Conservation (phyloP, 2,888 invertebrate species). For the Eupsilia transversa region DNA sequence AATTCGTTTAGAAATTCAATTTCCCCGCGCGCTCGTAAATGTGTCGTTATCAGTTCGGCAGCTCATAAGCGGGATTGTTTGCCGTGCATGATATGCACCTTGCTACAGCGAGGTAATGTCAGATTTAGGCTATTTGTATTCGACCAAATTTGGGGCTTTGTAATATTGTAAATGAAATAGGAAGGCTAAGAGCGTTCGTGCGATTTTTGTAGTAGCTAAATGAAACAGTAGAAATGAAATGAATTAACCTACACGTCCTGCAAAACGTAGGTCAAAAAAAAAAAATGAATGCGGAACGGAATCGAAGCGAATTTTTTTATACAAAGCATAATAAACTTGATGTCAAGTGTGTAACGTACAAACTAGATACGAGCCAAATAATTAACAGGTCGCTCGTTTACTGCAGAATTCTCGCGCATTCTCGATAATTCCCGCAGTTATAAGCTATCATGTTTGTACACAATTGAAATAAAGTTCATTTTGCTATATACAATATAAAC, state of each 20-base stretch:
- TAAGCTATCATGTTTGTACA: too few species aligned
- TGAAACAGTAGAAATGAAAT: not conserved
- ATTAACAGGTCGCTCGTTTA: too few species aligned
- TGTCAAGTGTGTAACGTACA: too few species aligned
- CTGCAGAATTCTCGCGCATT: too few species aligned
- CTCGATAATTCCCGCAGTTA: too few species aligned
- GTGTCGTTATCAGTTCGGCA: constrained; percentile 76
- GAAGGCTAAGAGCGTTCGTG: not conserved
- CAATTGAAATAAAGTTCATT: too few species aligned
- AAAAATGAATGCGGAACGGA: not conserved
- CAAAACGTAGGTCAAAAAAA: not conserved
- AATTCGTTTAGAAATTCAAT: constrained; percentile 76
- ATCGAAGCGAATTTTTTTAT: too few species aligned
- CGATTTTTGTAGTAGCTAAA: not conserved
- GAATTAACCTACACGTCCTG: not conserved
- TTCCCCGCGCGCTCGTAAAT: constrained; percentile 74
- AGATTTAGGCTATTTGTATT: constrained; percentile 73
- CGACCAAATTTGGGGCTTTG: constrained; percentile 67
- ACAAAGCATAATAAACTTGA: too few species aligned
- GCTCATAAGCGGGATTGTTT: constrained; percentile 76
- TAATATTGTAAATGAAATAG: constrained; percentile 44
- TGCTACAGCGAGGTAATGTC: constrained; percentile 53
- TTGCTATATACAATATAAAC: too few species aligned
- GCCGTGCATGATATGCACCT: constrained; percentile 63
- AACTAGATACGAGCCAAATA: too few species aligned